These are phyloP conservation scores for Caenorhabditis uteleia DNA, from an alignment of 2,888 invertebrate genomes.

Conservation along the genomic window DNA sequence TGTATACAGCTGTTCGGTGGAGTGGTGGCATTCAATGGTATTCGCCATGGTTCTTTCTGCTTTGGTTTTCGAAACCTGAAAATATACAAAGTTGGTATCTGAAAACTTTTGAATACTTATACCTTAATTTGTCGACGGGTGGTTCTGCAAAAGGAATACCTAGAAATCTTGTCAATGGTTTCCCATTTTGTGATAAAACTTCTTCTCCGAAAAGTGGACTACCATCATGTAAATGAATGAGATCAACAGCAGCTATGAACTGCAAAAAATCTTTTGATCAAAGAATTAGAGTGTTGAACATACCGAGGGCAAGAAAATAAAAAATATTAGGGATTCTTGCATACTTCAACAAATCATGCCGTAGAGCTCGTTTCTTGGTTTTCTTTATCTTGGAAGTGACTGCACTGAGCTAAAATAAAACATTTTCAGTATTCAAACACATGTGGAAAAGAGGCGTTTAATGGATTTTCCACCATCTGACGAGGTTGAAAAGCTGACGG, in stretches of 20 bases:
- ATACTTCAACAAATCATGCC: conserved; percentile 44
- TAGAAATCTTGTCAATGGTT: conserved; percentile 67
- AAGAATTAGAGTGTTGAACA: conserved; percentile 4
- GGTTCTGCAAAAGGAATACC: conserved; percentile 83
- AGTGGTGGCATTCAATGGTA: conserved; percentile 81
- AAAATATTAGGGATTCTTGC: conserved; percentile 28
- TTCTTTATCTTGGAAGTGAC: too few relatives aligned
- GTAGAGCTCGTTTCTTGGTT: too few relatives aligned
- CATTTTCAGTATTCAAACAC: too few relatives aligned
- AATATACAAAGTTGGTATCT: background rate
- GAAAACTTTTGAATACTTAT: background rate
- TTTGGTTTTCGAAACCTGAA: conserved; percentile 84
- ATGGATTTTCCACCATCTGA: too few relatives aligned
- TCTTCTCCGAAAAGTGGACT: conserved; percentile 65
- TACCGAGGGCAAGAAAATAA: conserved; percentile 33
- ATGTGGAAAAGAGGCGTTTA: too few relatives aligned
- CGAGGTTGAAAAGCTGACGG: too few relatives aligned
- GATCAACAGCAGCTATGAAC: conserved; percentile 29
- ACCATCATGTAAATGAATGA: conserved; percentile 63
- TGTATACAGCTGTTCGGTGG: conserved; percentile 89
- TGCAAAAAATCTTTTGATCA: background rate
- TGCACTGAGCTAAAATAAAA: too few relatives aligned
- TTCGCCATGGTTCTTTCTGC: conserved; percentile 82
- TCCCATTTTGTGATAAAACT: conserved; percentile 59
- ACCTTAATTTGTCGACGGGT: conserved; percentile 75